Percentiles rank a stretch among this genome's conserved stretches.
phyloP scores from a whole-genome alignment of 2,797 vertebrate species.

The Sarcophilus harrisii region DNA sequence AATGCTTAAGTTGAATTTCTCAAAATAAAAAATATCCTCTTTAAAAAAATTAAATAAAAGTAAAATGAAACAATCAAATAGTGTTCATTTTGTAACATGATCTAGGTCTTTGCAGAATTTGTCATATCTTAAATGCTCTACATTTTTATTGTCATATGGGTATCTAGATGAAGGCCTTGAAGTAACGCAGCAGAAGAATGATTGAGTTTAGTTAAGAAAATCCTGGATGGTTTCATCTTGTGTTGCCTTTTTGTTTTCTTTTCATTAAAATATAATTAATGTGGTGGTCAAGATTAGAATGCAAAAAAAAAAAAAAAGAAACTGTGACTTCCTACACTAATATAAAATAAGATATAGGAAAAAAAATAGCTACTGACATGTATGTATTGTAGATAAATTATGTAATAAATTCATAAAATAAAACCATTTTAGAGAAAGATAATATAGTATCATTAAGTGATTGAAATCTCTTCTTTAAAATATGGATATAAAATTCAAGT shows the following conservation, averaged over 20 bases:
- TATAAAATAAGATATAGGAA: conserved; percentile 45
- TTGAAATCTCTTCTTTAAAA: conserved; percentile 46
- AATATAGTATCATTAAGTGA: conserved; percentile 57
- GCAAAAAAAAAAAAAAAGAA: conserved; percentile 33
- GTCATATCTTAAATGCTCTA: background rate
- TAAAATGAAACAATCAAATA: background rate
- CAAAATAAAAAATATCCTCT: background rate
- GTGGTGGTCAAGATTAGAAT: conserved; percentile 33
- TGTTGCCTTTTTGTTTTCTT: background rate
- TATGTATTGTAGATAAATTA: conserved; percentile 62
- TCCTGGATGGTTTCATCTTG: background rate
- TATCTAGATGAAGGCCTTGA: background rate
- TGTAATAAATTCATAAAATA: conserved; percentile 64
- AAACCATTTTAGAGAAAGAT: conserved; percentile 56
- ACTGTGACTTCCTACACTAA: background rate
- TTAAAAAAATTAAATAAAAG: background rate
- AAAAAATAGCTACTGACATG: conserved; percentile 45
- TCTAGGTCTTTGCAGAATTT: background rate
- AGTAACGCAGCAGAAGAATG: background rate
- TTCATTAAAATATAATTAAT: conserved; percentile 54
- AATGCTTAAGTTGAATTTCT: background rate
- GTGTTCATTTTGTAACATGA: background rate
- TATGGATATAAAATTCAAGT: conserved; percentile 62
- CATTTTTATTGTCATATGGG: background rate
- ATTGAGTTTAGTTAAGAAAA: background rate